A percentile compares a stretch with the other conserved stretches of the same genome.
Evolutionary conservation across 2,113 vertebrate species (phyloP).

Genomic region (Aix galericulata): DNA sequence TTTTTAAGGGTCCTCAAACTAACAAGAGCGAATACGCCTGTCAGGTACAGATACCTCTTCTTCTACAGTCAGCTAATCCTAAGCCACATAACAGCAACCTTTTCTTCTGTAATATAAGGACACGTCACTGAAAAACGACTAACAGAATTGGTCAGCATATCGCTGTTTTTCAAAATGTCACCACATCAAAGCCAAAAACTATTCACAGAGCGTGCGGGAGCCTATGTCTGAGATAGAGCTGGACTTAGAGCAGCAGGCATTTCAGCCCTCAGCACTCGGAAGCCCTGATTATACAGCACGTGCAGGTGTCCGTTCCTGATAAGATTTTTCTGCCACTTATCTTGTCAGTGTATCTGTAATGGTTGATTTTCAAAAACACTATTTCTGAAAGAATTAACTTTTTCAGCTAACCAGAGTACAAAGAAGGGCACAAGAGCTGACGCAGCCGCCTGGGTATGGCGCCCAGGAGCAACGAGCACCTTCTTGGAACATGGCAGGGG

Average conservation of each 20-base stretch:
- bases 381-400: background rate
- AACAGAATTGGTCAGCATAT: background rate
- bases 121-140: background rate
- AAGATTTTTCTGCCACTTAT: background rate
- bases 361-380: background rate
- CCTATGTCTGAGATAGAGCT: background rate
- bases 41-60: background rate
- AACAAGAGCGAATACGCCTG: fast-evolving
- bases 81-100: fast-evolving
- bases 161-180: background rate
- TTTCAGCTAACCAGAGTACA: background rate
- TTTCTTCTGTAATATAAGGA: background rate
- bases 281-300: background rate
- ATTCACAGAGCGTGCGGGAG: background rate
- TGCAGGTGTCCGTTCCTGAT: background rate
- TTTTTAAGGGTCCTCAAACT: background rate
- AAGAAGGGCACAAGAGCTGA: background rate
- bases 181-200: background rate
- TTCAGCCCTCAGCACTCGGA: background rate
- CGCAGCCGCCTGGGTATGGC: background rate
- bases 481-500: background rate
- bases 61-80: fast-evolving
- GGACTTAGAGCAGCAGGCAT: background rate
- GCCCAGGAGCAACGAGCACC: background rate
- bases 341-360: fast-evolving